phyloP scores from a whole-genome alignment of 2,113 vertebrate genomes.

The Fukomys damarensis region DNA sequence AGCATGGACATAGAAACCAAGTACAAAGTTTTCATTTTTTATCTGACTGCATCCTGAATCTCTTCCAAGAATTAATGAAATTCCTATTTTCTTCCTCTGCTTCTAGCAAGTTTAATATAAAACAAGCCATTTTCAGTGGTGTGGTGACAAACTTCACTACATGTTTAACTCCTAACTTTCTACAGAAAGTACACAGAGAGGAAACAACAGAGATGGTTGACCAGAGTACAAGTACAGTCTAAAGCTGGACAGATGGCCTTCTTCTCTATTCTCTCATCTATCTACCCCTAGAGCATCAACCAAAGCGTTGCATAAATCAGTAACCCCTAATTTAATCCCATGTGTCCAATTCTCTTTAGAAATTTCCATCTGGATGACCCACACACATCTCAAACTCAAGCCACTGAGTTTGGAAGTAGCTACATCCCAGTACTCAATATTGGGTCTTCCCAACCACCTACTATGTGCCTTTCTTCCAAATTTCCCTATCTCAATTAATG shows the following conservation, averaged over 20 bases:
- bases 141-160: neutral
- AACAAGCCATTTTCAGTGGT: neutral
- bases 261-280: neutral
- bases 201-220: neutral
- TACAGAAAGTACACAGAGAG: neutral
- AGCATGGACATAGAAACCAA: neutral
- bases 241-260: neutral
- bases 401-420: neutral
- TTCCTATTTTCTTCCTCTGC: neutral
- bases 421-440: neutral
- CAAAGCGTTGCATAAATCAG: neutral
- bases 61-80: conserved; percentile 7
- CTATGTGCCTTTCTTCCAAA: neutral
- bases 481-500: neutral
- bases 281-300: neutral
- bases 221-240: neutral
- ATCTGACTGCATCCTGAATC: neutral
- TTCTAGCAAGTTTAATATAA: conserved; percentile 31
- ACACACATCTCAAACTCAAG: conserved; percentile 1
- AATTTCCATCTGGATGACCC: neutral
- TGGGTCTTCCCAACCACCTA: neutral
- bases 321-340: neutral
- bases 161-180: conserved; percentile 10
- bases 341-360: neutral
- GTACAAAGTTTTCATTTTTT: conserved; percentile 39